These are phyloP conservation scores for Gouania willdenowi DNA, from an alignment of 2,797 vertebrate genomes.

Conservation along the genomic window DNA sequence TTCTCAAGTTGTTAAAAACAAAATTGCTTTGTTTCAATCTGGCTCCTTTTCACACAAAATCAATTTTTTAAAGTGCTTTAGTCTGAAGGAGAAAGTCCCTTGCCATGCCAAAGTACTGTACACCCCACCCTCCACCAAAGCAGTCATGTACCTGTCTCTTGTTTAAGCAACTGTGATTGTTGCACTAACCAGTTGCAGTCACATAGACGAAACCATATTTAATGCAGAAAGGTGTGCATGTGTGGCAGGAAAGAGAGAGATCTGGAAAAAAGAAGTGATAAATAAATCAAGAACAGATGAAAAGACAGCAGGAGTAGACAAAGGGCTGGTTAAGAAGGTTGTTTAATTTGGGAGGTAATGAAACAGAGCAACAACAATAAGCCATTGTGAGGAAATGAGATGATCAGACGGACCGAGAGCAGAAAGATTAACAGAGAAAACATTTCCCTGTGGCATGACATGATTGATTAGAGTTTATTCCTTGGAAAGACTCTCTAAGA, in stretches of 20 bases:
- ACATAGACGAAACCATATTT: slow-evolving; percentile 4
- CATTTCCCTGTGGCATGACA: slow-evolving; percentile 28
- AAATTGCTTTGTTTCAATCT: neutral
- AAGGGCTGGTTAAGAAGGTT: slow-evolving; percentile 9
- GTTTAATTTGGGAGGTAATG: slow-evolving; percentile 10
- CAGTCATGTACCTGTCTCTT: neutral
- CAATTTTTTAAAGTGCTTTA: slow-evolving; percentile 3
- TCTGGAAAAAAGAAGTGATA: slow-evolving; percentile 18
- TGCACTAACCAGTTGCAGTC: neutral
- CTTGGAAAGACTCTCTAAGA: slow-evolving; percentile 47
- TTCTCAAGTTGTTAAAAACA: neutral
- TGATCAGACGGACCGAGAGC: slow-evolving; percentile 29
- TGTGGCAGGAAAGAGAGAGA: slow-evolving; percentile 5
- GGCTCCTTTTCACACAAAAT: slow-evolving; percentile 9
- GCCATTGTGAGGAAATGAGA: slow-evolving; percentile 21
- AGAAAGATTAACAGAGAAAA: slow-evolving; percentile 23
- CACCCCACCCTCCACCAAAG: neutral
- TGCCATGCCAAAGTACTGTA: no score
- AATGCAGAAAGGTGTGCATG: slow-evolving; percentile 17
- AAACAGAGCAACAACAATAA: neutral
- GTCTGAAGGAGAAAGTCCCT: slow-evolving; percentile 7
- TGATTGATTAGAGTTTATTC: slow-evolving; percentile 57
- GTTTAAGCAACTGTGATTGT: neutral
- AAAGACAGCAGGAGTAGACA: slow-evolving; percentile 9
- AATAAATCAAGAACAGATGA: slow-evolving; percentile 35